Evolutionary conservation across 1,140 invertebrate genomes (phyloP).

Genomic region (Drosophila aff.): DNA sequence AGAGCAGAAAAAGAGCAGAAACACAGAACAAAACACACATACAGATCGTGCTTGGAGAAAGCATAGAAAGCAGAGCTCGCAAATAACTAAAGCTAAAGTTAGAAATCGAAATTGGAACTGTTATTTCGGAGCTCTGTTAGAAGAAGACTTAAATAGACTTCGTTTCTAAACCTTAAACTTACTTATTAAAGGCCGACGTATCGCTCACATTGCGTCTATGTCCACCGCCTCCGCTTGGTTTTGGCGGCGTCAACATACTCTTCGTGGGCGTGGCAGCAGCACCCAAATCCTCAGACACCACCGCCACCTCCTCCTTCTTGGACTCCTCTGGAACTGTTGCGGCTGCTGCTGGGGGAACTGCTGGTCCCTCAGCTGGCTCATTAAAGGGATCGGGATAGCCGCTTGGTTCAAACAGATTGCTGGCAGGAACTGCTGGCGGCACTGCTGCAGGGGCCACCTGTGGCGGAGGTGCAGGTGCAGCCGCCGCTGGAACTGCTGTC

Average conservation of each 20-base stretch:
- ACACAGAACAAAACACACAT: constrained; percentile 60
- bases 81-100: background rate
- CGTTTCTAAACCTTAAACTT: constrained; percentile 60
- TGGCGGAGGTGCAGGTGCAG: constrained; percentile 35
- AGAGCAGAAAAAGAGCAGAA: constrained; percentile 56
- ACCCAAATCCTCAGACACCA: constrained; percentile 27
- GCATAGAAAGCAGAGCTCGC: background rate
- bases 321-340: constrained; percentile 24
- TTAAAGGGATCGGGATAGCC: constrained; percentile 88
- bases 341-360: constrained; percentile 27
- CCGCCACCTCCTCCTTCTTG: constrained; percentile 26
- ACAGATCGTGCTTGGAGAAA: constrained; percentile 27
- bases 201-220: constrained; percentile 94
- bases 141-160: background rate
- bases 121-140: background rate
- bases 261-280: constrained; percentile 83
- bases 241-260: constrained; percentile 82
- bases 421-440: constrained; percentile 30
- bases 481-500: constrained; percentile 12
- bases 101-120: background rate
- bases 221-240: constrained; percentile 70
- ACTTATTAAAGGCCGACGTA: constrained; percentile 94
- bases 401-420: constrained; percentile 85
- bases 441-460: constrained; percentile 61
- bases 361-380: constrained; percentile 73